A percentile compares a stretch with the other conserved stretches of the same genome.
Conservation (phyloP, 2,113 vertebrate species). For the Amblyornis subalaris region DNA sequence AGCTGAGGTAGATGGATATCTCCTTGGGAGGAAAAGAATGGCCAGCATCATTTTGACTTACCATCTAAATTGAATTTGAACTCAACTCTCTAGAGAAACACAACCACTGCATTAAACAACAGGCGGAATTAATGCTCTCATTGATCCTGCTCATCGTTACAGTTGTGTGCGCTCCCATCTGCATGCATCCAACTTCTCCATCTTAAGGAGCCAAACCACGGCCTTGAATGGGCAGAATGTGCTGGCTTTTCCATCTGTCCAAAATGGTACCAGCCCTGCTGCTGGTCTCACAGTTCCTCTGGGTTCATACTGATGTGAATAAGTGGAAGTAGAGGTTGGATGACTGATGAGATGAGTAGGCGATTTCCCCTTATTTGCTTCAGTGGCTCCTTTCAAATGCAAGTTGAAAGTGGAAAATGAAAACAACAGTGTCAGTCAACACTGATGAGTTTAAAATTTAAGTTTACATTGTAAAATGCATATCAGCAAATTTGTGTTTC, state of each 20-base stretch:
- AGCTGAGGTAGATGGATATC: neutral
- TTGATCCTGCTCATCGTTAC: neutral
- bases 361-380: neutral
- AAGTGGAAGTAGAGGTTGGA: neutral
- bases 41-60: conserved; percentile 6
- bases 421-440: neutral
- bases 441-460: neutral
- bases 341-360: fast-evolving
- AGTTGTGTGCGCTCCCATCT: neutral
- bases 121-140: conserved; percentile 14
- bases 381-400: neutral
- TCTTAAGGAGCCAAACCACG: neutral
- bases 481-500: neutral
- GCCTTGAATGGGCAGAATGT: neutral
- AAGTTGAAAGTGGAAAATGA: neutral
- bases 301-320: neutral
- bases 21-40: neutral
- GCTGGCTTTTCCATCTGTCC: neutral
- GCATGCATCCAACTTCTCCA: neutral
- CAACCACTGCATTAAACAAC: conserved; percentile 48
- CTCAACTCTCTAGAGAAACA: conserved; percentile 29
- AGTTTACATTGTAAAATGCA: neutral
- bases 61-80: conserved; percentile 49
- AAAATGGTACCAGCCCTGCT: neutral
- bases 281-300: neutral